Evolutionary conservation across 2,888 invertebrate genomes (phyloP), one percentile per base, ranked within the genome.

Genomic region (Ophioninae sp.): DNA sequence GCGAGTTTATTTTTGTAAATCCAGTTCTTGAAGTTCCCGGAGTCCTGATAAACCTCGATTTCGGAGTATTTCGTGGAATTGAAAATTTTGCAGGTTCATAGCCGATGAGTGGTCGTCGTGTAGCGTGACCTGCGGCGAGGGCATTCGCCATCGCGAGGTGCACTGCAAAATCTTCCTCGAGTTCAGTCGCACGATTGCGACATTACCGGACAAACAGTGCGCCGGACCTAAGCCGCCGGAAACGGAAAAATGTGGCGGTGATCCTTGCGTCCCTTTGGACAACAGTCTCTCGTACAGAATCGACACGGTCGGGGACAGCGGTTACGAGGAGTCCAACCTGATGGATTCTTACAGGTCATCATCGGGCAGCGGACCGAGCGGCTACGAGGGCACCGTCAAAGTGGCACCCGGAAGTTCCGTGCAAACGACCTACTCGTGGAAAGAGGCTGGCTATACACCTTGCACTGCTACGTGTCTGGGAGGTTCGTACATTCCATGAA

Each of bases 391-490:
- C 23, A 95, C 95, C 89, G 94, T 95, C 79, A 93, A 95, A 87
- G 96, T 96, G 9, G 96, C 96, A 0, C 95, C 96, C 0, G 96
- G 96, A 83, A 93, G 91, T 0, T 95, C 95, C 6, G 96, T 96
- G 0, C 96, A 96, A 22, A 96, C 97, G 87, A 96, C 97, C 0
- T 97, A 97, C 92, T 96, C 97, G 0, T 98, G 98, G 98, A 96
- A 96, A 88, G 97, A 97, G 89, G 96, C 96, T 88, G 98, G 98
- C 0, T 98, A 97, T 89, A 97, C 97, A 0, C 97, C 97, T 84
- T 99, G 99, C 94, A 98, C 98, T 89, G 98, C 98, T 0, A 97
- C 98, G 9, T 99, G 99, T 91, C 94, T 99, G 1, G 98, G 98
- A 87, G 97, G 97, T 90, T 88, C 90, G 96, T 95, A 61, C 30